Base-by-base conservation (phyloP, 2,797 vertebrate species). In the Macrochelys suwanniensis region DNA sequence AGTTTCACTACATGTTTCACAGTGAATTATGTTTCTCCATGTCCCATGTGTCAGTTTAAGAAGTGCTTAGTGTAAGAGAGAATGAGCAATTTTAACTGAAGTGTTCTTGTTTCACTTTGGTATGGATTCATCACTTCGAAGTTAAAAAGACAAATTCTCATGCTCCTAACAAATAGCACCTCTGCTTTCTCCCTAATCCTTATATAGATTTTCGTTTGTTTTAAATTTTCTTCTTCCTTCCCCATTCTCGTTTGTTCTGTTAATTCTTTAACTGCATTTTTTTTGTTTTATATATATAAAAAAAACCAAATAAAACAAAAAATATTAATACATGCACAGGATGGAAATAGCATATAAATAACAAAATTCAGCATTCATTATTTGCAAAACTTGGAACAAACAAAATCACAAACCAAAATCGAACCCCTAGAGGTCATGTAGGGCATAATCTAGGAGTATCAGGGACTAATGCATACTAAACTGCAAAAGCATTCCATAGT, bases 61-160 rank as follows among this genome's bases (percentile, higher is more conserved):
- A 59, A 51, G 19, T 0, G 0, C 21, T 42, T 47, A 68, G 1
- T 33, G 49, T 28, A 31, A 0, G 0, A 74, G 49, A 37, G 65
- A 84, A 74, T 0, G 1, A 53, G 13, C 53, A 10, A 42, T 57
- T 82, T 80, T 68, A 88, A 53, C 47, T 3, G 11, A 78, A 42
- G 28, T n/a, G 45, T 68, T 82, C 47, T 50, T 17, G 49, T 37
- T 42, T 50, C 33, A 74, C 61, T 45, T 74, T 42, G 42, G 23
- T 26, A 42, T 26, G 71, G 42, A 45, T 74, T 74, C 25, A 74
- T 13, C 61, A 76, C 59, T 84, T 21, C 8, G 42, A 65, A 13
- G 11, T 21, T 6, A 9, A 37, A 1, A 16, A 8, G 50, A 37
- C 81, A 56, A 54, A 31, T 54, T 15, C 15, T 59, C 26, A 77